Conservation (phyloP, 2,113 vertebrate genomes). For the Cariama cristata region DNA sequence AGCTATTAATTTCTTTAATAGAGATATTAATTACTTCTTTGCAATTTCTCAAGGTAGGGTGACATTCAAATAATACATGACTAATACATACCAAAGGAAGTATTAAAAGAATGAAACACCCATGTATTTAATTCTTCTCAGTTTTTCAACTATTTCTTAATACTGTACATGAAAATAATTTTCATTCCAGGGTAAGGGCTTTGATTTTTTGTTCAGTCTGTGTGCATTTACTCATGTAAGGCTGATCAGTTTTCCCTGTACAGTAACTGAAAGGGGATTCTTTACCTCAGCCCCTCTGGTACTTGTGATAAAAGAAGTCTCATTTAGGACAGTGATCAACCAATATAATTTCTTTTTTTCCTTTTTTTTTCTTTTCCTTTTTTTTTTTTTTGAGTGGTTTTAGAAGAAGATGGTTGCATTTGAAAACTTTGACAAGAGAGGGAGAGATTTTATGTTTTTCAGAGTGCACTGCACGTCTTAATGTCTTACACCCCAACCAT, state of each 20-base stretch:
- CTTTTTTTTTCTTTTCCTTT: neutral
- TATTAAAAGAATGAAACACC: neutral
- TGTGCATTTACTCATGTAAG: neutral
- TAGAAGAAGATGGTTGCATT: neutral
- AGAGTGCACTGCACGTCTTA: neutral
- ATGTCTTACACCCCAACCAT: neutral
- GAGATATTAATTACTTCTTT: conserved; percentile 43
- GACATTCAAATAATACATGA: conserved; percentile 9
- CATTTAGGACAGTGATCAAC: neutral
- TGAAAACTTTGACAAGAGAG: neutral
- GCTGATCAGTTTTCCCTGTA: neutral
- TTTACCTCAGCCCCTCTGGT: neutral
- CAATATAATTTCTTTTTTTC: neutral
- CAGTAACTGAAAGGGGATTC: neutral
- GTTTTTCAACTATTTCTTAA: neutral
- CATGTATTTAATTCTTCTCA: neutral
- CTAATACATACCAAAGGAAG: neutral
- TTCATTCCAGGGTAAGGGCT: neutral
- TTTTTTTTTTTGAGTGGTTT: neutral
- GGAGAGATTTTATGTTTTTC: neutral
- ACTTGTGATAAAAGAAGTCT: neutral
- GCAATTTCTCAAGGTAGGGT: neutral
- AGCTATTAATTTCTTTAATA: conserved; percentile 37
- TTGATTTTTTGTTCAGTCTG: neutral
- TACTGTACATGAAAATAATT: neutral